phyloP scores from a whole-genome alignment of 2,113 vertebrate genomes.

The Scartelaos histophorus region DNA sequence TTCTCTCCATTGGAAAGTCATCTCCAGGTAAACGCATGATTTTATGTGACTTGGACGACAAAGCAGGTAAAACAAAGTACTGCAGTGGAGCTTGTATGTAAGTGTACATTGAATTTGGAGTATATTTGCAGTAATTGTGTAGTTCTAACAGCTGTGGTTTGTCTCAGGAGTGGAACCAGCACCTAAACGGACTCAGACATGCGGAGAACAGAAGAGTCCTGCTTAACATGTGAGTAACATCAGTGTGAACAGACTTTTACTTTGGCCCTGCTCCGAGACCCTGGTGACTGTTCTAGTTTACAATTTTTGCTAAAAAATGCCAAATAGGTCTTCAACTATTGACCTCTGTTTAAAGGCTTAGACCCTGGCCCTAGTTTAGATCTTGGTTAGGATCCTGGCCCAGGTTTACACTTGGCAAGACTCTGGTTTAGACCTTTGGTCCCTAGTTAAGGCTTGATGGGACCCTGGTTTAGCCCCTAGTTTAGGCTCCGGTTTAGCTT shows the following conservation, averaged over 20 bases:
- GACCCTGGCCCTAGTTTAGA: too few relatives aligned
- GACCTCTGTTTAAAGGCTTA: too few relatives aligned
- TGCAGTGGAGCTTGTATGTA: not conserved
- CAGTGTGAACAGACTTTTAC: too few relatives aligned
- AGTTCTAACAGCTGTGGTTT: not conserved
- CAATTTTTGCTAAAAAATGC: too few relatives aligned
- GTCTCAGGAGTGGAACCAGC: slow-evolving; percentile 92
- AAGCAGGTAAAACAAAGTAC: not conserved
- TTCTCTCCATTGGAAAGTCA: not conserved
- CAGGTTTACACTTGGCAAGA: not conserved
- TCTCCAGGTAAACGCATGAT: not conserved
- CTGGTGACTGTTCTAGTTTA: too few relatives aligned
- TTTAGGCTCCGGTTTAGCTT: too few relatives aligned
- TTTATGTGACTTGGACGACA: not conserved
- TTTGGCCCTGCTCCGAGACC: too few relatives aligned
- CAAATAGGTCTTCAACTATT: too few relatives aligned
- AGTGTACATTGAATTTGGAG: not conserved
- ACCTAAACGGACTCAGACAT: slow-evolving; percentile 89
- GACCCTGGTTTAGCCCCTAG: too few relatives aligned
- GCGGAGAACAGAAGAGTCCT: slow-evolving; percentile 80
- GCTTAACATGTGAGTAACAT: slow-evolving; percentile 3
- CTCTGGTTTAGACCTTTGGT: not conserved
- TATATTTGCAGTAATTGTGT: not conserved
- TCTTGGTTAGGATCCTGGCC: not conserved
- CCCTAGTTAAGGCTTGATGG: too few relatives aligned